phyloP scores from a whole-genome alignment of 64 coral and sea anemone genomes.

The Trachythela sp. region DNA sequence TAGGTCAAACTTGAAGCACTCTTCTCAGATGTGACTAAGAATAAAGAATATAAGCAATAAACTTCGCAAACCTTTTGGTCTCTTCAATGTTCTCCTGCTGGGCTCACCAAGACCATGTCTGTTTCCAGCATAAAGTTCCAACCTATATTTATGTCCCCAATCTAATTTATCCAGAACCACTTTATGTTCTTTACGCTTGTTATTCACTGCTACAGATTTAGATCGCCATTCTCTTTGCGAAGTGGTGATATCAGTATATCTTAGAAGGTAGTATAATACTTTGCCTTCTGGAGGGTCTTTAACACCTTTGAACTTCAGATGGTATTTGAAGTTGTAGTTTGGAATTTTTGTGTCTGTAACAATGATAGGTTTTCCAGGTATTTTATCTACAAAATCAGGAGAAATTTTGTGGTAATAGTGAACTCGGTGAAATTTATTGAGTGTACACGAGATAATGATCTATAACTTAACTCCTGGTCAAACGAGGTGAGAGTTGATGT shows the following conservation, averaged over 20 bases:
- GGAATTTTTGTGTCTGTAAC: not conserved
- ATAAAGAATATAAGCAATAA: too few species aligned
- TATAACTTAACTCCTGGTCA: too few species aligned
- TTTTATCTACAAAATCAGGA: not conserved
- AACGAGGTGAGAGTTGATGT: too few species aligned
- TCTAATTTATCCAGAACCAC: not conserved
- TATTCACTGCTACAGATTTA: not conserved
- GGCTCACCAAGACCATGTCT: not conserved
- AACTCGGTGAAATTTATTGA: too few species aligned
- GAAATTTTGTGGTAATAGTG: not conserved
- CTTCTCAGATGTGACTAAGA: too few species aligned
- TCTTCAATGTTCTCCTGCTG: not conserved
- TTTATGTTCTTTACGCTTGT: not conserved
- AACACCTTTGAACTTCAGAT: not conserved
- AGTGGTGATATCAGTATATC: not conserved
- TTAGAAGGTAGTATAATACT: not conserved
- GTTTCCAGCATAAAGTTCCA: not conserved
- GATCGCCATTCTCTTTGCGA: not conserved
- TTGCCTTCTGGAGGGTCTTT: not conserved
- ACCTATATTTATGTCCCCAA: not conserved
- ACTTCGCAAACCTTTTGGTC: not conserved
- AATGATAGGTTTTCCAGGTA: not conserved
- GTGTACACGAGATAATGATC: too few species aligned
- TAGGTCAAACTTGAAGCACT: too few species aligned
- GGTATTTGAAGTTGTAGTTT: not conserved